Evolutionary conservation across 2,113 vertebrate genomes (phyloP).

Genomic region (Columbina picui): DNA sequence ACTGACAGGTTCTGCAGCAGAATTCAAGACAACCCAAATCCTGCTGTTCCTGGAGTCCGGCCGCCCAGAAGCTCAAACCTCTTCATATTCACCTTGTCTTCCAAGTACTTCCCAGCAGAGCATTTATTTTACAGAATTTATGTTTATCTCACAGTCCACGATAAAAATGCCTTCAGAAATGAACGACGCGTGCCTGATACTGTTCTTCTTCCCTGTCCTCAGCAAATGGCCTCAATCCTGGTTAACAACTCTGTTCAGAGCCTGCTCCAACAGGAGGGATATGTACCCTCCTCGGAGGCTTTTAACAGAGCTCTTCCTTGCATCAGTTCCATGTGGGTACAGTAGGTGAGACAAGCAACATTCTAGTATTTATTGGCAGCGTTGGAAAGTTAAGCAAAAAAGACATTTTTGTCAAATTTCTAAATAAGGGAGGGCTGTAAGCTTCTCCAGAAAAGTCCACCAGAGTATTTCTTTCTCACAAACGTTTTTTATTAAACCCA

Average conservation of each 20-base stretch:
- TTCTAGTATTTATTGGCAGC: neutral
- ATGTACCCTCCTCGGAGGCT: neutral
- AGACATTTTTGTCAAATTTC: neutral
- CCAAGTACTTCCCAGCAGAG: neutral
- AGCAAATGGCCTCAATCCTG: neutral
- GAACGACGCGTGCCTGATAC: neutral
- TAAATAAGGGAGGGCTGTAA: neutral
- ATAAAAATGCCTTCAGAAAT: conserved; percentile 3
- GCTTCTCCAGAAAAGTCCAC: neutral
- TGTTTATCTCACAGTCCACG: neutral
- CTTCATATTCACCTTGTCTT: neutral
- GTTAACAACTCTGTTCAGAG: neutral
- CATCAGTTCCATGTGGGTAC: neutral
- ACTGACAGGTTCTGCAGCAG: neutral
- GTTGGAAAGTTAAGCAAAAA: neutral
- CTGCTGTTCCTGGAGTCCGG: neutral
- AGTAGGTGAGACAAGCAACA: neutral
- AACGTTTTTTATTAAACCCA: neutral
- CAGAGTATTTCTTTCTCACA: neutral
- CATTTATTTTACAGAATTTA: neutral
- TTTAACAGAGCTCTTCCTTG: neutral
- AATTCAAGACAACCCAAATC: neutral
- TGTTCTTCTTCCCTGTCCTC: neutral
- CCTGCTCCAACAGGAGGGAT: neutral
- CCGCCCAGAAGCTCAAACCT: neutral